A percentile compares a stretch with the other conserved stretches of the same genome.
phyloP scores from a whole-genome alignment of 64 coral and sea anemone genomes.

The Actinia tenebrosa region DNA sequence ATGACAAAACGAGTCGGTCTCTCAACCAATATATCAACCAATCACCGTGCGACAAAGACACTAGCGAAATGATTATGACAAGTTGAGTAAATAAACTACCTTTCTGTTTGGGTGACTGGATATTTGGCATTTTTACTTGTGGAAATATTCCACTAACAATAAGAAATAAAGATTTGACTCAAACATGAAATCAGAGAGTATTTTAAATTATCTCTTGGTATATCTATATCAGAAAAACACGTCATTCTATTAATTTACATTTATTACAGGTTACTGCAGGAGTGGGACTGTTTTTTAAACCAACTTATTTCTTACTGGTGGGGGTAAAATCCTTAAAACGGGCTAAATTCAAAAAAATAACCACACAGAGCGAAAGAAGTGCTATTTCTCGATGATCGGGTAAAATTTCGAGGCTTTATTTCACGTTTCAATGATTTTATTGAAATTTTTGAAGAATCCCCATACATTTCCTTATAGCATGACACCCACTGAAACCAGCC shows the following conservation, averaged over 20 bases:
- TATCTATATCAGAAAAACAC: not conserved
- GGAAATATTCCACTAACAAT: not conserved
- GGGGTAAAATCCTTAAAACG: too few relatives aligned
- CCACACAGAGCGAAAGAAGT: too few relatives aligned
- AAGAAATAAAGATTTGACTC: not conserved
- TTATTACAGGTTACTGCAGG: not conserved
- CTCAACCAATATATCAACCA: not conserved
- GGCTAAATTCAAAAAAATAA: too few relatives aligned
- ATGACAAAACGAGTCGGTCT: not conserved
- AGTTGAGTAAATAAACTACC: slow-evolving; percentile 17
- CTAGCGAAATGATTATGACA: not conserved
- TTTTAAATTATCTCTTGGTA: not conserved
- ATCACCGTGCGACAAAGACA: not conserved
- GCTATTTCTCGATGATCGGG: too few relatives aligned
- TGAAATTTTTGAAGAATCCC: too few relatives aligned
- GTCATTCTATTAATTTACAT: slow-evolving; percentile 3
- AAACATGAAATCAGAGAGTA: not conserved
- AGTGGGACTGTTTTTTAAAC: not conserved
- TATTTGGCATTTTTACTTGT: slow-evolving; percentile 9
- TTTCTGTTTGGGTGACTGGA: not conserved
- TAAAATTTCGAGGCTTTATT: too few relatives aligned
- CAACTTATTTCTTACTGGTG: too few relatives aligned
- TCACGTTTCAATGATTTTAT: too few relatives aligned
- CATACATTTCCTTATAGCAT: too few relatives aligned
- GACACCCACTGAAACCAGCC: too few relatives aligned